Evolutionary conservation across 2,888 invertebrate genomes (phyloP).

Genomic region (Athalia cordata): DNA sequence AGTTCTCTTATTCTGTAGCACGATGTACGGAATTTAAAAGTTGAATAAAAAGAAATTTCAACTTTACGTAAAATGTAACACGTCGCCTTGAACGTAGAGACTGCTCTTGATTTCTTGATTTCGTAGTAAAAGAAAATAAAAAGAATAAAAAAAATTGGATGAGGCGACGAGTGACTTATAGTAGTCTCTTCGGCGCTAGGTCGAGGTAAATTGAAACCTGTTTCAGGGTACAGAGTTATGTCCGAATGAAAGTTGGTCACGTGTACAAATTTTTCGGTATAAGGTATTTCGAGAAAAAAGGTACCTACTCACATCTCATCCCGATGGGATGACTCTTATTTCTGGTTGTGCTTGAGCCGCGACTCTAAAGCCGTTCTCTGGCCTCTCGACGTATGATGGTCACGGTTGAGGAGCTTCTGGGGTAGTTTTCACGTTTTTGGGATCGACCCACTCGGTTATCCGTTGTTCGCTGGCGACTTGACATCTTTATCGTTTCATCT

Average conservation of each 20-base stretch:
- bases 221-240: background rate
- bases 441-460: constrained; percentile 38
- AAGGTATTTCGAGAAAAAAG: constrained; percentile 17
- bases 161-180: background rate
- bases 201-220: constrained; percentile 30
- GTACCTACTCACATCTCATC: background rate
- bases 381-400: constrained; percentile 11
- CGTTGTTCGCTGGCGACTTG: constrained; percentile 33
- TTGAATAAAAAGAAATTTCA: no score
- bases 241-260: constrained; percentile 18
- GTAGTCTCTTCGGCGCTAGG: background rate
- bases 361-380: constrained; percentile 20
- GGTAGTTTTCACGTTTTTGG: constrained; percentile 35
- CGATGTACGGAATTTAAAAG: background rate
- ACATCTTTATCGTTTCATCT: constrained; percentile 39
- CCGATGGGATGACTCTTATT: constrained; percentile 17
- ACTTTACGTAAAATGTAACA: no score
- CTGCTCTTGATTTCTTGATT: no score
- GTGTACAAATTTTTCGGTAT: background rate
- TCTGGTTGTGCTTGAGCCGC: constrained; percentile 14
- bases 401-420: constrained; percentile 9
- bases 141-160: background rate
- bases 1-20: background rate
- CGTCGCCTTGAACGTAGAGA: no score
- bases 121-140: no score